Conservation (phyloP, 2,113 vertebrate species). For the Hypanus sabinus region DNA sequence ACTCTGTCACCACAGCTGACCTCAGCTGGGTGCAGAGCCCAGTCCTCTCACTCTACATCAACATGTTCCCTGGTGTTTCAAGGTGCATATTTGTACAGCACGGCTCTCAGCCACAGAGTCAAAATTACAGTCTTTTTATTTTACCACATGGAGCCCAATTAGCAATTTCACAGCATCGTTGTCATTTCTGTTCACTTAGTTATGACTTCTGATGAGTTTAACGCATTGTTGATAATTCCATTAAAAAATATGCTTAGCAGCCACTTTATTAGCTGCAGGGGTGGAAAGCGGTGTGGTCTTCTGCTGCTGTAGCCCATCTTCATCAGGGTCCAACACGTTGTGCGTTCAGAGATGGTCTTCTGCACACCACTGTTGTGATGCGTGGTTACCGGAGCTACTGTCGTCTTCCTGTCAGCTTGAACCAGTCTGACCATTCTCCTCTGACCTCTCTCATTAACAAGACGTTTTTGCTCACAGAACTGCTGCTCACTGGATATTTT, state of each 20-base stretch:
- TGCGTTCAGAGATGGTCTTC: too few relatives aligned
- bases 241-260: neutral
- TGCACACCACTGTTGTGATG: too few relatives aligned
- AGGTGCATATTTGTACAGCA: neutral
- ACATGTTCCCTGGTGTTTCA: neutral
- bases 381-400: too few relatives aligned
- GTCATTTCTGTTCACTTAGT: constrained; percentile 1
- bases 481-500: too few relatives aligned
- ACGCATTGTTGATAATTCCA: neutral
- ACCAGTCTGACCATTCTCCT: too few relatives aligned
- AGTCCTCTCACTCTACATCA: neutral
- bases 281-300: too few relatives aligned
- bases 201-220: neutral
- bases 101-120: neutral
- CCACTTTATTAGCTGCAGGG: too few relatives aligned
- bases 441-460: too few relatives aligned
- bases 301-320: too few relatives aligned
- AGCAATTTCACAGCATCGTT: neutral
- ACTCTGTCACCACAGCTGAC: neutral
- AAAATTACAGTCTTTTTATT: neutral
- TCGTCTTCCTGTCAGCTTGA: too few relatives aligned
- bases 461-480: too few relatives aligned
- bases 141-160: neutral
- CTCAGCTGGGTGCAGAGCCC: neutral
- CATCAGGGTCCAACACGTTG: too few relatives aligned